Conservation (phyloP, 30 jellyfish, hydroid and myxozoan species). For the Pseudorhiza aurosa region DNA sequence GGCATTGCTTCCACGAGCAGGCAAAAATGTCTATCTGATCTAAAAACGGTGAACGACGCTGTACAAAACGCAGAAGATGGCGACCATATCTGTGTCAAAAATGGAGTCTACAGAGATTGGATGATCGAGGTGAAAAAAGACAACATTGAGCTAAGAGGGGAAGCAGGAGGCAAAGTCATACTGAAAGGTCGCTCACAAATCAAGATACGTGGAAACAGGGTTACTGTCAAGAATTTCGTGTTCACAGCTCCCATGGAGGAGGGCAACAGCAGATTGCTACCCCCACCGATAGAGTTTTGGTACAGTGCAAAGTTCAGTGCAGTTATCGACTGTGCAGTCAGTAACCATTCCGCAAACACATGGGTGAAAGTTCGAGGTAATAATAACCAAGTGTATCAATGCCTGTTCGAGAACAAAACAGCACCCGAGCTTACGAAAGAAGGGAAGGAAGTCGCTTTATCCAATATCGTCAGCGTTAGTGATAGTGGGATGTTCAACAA, state of each 20-base stretch:
- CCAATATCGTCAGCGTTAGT: constrained; percentile 17
- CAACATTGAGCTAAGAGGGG: not conserved
- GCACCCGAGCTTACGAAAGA: constrained; percentile 1
- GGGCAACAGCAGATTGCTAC: not conserved
- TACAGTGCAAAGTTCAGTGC: constrained; percentile 1
- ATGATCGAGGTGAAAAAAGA: not conserved
- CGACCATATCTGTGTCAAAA: constrained; percentile 20
- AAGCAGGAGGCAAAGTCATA: constrained; percentile 13
- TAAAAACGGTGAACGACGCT: not conserved
- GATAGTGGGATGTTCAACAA: constrained; percentile 5
- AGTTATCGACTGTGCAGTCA: not conserved
- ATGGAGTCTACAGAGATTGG: constrained; percentile 22
- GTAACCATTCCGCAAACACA: constrained; percentile 18
- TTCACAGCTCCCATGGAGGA: constrained; percentile 30
- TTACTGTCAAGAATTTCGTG: not conserved
- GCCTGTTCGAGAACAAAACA: constrained; percentile 23
- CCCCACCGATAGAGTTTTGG: constrained; percentile 23
- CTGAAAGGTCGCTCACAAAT: constrained; percentile 24
- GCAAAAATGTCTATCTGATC: not conserved
- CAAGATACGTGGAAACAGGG: not conserved
- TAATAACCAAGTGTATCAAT: constrained; percentile 1
- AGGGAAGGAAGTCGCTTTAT: constrained; percentile 1
- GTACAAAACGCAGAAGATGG: not conserved
- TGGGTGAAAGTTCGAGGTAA: constrained; percentile 43
- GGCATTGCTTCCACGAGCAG: too few relatives aligned